Evolutionary conservation across 2,113 vertebrate genomes (phyloP), one percentile per base, ranked within the genome.

Genomic region (Labrus mixtus): DNA sequence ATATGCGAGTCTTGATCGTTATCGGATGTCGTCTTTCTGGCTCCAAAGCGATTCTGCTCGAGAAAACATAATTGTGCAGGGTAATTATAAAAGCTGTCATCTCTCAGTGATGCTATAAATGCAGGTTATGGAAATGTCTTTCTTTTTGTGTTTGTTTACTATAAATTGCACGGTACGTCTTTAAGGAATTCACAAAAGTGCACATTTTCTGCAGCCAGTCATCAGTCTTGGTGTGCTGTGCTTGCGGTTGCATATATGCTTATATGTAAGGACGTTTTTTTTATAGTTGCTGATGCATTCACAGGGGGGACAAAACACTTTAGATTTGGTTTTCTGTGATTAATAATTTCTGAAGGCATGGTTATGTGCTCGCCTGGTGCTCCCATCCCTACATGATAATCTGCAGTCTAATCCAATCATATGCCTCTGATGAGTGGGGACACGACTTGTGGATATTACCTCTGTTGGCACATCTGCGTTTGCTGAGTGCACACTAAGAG

Each of bases 351-450:
- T 77, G 77, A 87, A 81, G 77, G 71, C 66, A 51, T 3, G 66
- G 77, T 68, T 69, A 73, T 85, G 50, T 79, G 69, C 69, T 73
- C 15, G 43, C 78, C 68, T 62, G 29, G 69, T 63, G 39, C 76
- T 73, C 61, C 16, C 46, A 60, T 51, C 81, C 81, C 78, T 72
- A 71, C 67, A 33, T 67, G 61, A 82, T 82, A 83, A 89, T 87
- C 83, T 86, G 71, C 63, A 79, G 81, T 83, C 72, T 87, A 86
- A 91, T 87, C 73, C 79, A 81, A 84, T 87, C 71, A 66, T 17
- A 63, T 22, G 74, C 50, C 10, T 10, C 59, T 45, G 65, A 87
- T 72, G 78, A 79, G 70, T 59, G 45, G 70, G 70, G 55, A 55
- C 70, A 58, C 29, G 58, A 71, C 57, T 68, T 71, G 67, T 36